These are phyloP conservation scores for Mus pahari DNA, from an alignment of 2,113 vertebrate genomes.

Conservation along the genomic window DNA sequence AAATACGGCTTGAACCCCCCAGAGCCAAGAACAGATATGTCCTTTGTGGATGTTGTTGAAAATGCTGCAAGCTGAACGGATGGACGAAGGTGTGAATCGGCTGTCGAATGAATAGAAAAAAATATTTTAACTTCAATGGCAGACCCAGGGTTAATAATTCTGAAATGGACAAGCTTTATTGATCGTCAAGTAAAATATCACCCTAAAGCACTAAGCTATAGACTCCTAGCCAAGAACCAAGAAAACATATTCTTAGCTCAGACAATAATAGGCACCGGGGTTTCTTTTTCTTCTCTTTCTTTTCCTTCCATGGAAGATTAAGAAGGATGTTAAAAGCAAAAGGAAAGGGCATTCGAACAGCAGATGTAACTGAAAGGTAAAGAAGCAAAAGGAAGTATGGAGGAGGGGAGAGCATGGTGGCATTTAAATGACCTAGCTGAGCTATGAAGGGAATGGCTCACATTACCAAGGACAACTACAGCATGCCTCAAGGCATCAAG, in stretches of 20 bases:
- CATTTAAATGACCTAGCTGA: neutral
- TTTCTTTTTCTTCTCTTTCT: constrained; percentile 20
- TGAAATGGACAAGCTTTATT: neutral
- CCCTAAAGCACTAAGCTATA: neutral
- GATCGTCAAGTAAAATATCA: constrained; percentile 2
- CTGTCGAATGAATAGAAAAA: neutral
- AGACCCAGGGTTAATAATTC: neutral
- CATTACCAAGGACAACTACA: neutral
- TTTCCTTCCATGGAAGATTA: neutral
- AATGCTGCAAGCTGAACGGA: neutral
- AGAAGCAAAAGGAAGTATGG: neutral
- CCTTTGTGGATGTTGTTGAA: neutral
- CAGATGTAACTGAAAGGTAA: neutral
- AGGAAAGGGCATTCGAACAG: neutral
- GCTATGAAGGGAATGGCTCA: neutral
- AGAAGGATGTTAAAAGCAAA: neutral
- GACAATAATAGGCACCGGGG: neutral
- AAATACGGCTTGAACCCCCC: neutral
- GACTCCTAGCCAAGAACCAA: neutral
- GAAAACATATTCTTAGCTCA: neutral
- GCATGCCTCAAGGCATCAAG: neutral
- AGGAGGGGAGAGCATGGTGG: neutral
- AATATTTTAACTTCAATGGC: neutral
- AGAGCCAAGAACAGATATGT: neutral
- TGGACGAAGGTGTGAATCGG: neutral